Percentiles rank a stretch among this genome's conserved stretches.
phyloP scores from a whole-genome alignment of 2,888 invertebrate genomes.

The Lamproptera curius region DNA sequence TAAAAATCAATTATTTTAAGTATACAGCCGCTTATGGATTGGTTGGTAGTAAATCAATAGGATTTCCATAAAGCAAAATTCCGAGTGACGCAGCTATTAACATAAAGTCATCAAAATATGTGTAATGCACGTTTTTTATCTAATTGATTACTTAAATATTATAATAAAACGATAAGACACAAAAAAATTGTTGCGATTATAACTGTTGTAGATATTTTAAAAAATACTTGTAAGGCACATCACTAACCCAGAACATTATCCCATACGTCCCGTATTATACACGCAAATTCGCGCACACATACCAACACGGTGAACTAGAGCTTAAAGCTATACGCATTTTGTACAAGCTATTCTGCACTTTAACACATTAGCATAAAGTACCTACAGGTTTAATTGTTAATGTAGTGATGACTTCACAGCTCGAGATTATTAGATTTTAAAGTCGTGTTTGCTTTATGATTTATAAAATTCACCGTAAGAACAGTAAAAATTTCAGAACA shows the following conservation, averaged over 20 bases:
- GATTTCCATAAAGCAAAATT: no score
- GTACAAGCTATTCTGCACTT: not conserved
- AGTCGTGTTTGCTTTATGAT: constrained; percentile 16
- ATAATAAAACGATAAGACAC: no score
- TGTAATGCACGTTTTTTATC: no score
- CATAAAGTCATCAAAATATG: no score
- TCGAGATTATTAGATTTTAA: constrained; percentile 16
- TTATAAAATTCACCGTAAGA: no score
- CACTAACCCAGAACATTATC: constrained; percentile 33
- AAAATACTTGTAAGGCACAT: constrained; percentile 9
- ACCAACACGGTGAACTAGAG: constrained; percentile 13
- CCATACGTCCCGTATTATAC: constrained; percentile 31
- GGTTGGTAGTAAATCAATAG: no score
- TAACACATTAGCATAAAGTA: not conserved
- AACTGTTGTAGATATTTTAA: not conserved
- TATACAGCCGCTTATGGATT: no score
- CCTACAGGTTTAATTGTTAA: not conserved
- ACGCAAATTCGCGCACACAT: constrained; percentile 12
- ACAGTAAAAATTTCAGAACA: no score
- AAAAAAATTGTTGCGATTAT: not conserved
- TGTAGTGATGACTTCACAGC: constrained; percentile 14
- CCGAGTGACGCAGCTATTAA: no score
- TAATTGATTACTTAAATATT: no score
- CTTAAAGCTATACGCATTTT: constrained; percentile 15
- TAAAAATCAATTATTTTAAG: no score